These are phyloP conservation scores for Hyposmocoma kahamanoa DNA, from an alignment of 1,140 invertebrate species.

Conservation along the genomic window DNA sequence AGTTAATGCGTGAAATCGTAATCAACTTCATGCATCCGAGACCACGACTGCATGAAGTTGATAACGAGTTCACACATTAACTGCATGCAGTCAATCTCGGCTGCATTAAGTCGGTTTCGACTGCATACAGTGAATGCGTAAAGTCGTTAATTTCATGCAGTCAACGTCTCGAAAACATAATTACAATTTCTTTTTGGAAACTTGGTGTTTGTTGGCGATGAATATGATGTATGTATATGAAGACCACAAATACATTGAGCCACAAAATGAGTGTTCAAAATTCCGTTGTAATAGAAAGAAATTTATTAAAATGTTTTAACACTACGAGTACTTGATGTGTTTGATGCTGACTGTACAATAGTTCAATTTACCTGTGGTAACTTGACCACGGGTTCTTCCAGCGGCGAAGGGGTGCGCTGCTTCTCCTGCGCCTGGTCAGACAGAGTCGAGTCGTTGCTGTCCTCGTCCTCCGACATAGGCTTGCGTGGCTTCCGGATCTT, in stretches of 20 bases:
- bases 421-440: constrained; percentile 28
- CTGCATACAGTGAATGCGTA: too few species aligned
- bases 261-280: not conserved
- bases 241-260: not conserved
- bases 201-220: not conserved
- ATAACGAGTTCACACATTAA: too few species aligned
- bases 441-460: constrained; percentile 39
- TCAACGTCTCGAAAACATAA: too few species aligned
- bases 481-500: constrained; percentile 33
- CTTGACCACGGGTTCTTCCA: constrained; percentile 33
- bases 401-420: constrained; percentile 26
- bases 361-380: constrained; percentile 46
- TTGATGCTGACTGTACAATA: not conserved
- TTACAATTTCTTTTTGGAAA: not conserved
- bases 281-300: not conserved
- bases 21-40: too few species aligned
- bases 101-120: too few species aligned
- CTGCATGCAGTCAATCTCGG: too few species aligned
- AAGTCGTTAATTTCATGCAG: too few species aligned
- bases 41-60: too few species aligned
- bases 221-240: not conserved
- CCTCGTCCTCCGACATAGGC: constrained; percentile 41
- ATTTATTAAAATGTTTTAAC: not conserved
- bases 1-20: too few species aligned
- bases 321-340: not conserved